Conservation (phyloP, 2,113 vertebrate species). For the Cichladusa arquata region DNA sequence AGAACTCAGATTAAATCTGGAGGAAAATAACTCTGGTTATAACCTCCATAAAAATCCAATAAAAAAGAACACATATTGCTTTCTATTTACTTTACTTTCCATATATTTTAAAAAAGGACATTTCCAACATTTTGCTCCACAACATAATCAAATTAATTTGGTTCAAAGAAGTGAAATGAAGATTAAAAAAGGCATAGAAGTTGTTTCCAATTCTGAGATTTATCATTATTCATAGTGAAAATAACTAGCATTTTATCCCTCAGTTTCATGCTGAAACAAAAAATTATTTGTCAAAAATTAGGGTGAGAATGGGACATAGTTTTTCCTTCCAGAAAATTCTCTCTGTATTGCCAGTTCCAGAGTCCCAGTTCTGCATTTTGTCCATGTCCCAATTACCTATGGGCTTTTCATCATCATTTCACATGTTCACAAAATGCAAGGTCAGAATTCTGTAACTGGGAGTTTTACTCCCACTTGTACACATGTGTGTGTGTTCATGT, state of each 20-base stretch:
- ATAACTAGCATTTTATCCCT: not conserved
- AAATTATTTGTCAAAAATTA: not conserved
- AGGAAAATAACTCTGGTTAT: slow-evolving; percentile 9
- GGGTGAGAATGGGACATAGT: not conserved
- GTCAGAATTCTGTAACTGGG: not conserved
- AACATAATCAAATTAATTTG: not conserved
- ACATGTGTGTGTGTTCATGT: not conserved
- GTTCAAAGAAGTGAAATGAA: not conserved
- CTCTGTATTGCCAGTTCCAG: not conserved
- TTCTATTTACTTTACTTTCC: not conserved
- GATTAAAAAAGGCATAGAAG: not conserved
- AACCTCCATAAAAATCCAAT: slow-evolving; percentile 4
- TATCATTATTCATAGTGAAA: not conserved
- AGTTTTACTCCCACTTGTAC: not conserved
- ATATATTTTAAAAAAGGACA: not conserved
- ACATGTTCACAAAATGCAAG: not conserved
- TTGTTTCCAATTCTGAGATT: not conserved
- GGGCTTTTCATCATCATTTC: not conserved
- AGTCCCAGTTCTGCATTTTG: not conserved
- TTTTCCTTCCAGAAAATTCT: not conserved
- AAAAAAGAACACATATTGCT: not conserved
- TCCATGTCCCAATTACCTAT: not conserved
- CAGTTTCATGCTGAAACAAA: not conserved
- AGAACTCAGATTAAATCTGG: slow-evolving; percentile 8
- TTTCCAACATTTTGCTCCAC: not conserved